A percentile compares a stretch with the other conserved stretches of the same genome.
phyloP scores from a whole-genome alignment of 2,797 vertebrate genomes.

The Sebastiscus tertius region DNA sequence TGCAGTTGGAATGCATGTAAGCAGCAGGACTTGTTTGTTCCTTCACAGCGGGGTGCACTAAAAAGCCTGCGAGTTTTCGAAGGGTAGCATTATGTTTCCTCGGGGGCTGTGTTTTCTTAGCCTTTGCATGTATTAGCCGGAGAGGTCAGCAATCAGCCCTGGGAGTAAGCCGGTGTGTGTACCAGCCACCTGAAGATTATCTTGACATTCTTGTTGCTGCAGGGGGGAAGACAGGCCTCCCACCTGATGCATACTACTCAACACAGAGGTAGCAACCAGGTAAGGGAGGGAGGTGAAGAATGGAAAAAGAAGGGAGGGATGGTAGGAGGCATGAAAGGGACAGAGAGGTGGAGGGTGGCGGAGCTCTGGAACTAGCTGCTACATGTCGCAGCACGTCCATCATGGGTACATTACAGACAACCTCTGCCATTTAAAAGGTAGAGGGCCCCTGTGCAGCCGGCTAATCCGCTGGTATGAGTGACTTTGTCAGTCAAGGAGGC shows the following conservation, averaged over 20 bases:
- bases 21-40: constrained; percentile 49
- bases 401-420: constrained; percentile 50
- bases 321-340: constrained; percentile 28
- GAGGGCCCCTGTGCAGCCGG: constrained; percentile 53
- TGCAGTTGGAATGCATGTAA: constrained; percentile 47
- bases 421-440: constrained; percentile 47
- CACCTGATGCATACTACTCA: constrained; percentile 28
- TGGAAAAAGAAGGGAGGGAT: constrained; percentile 9
- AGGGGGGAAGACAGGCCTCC: constrained; percentile 8
- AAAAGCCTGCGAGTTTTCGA: constrained; percentile 28
- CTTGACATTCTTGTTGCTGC: constrained; percentile 61
- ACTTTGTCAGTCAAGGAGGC: constrained; percentile 75
- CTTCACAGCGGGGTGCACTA: background rate
- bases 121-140: constrained; percentile 29
- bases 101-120: constrained; percentile 52
- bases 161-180: constrained; percentile 50
- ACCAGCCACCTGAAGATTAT: constrained; percentile 77
- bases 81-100: constrained; percentile 48
- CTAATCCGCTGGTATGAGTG: constrained; percentile 75
- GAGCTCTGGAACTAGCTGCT: constrained; percentile 14
- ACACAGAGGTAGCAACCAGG: constrained; percentile 27
- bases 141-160: constrained; percentile 54
- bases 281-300: constrained; percentile 27
- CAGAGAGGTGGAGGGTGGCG: constrained; percentile 26
- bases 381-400: constrained; percentile 61